These are phyloP conservation scores for Trichonephila clavata DNA, from an alignment of 1,140 invertebrate genomes.

Conservation along the genomic window DNA sequence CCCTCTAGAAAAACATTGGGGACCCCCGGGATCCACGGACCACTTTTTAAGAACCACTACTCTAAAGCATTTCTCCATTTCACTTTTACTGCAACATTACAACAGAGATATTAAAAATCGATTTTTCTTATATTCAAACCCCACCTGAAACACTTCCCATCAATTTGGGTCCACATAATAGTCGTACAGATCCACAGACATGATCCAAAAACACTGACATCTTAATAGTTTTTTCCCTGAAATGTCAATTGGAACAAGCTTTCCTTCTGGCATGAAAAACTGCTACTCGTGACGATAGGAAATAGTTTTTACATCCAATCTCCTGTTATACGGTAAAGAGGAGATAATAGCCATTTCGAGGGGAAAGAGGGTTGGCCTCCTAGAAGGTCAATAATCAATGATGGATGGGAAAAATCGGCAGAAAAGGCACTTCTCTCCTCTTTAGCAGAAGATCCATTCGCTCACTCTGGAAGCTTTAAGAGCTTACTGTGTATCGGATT, in stretches of 20 bases:
- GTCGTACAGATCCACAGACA: not conserved
- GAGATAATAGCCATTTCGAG: slow-evolving; percentile 37
- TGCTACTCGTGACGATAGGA: slow-evolving; percentile 41
- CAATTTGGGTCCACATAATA: not conserved
- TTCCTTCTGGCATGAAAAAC: not conserved
- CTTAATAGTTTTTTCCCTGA: slow-evolving; percentile 21
- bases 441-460: not conserved
- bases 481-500: slow-evolving; percentile 45
- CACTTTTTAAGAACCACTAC: too few relatives aligned
- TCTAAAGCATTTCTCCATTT: too few relatives aligned
- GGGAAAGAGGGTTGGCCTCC: not conserved
- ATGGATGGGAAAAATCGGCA: slow-evolving; percentile 43
- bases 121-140: not conserved
- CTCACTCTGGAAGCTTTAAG: slow-evolving; percentile 13
- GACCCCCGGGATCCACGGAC: too few relatives aligned
- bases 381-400: slow-evolving; percentile 59
- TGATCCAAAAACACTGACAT: slow-evolving; percentile 18
- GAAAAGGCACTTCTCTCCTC: not conserved
- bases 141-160: not conserved
- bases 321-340: slow-evolving; percentile 38
- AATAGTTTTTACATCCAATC: slow-evolving; percentile 49
- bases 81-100: too few relatives aligned
- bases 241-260: slow-evolving; percentile 10
- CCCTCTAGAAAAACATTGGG: too few relatives aligned
- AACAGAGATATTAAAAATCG: not conserved